Conservation (phyloP, 2,888 invertebrate genomes). For the Cepaea hortensis region DNA sequence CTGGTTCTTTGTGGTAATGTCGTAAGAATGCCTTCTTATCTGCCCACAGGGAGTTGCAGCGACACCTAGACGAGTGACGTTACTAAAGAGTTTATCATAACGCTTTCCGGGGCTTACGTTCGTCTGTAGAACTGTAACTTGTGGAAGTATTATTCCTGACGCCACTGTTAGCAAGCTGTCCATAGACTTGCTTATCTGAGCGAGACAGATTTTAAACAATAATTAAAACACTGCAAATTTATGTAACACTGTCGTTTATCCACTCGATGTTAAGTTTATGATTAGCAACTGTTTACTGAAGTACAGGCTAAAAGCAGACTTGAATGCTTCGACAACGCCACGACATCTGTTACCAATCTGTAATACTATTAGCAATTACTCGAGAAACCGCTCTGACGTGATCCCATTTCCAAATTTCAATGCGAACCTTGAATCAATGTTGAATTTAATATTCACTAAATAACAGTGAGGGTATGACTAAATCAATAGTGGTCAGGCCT, state of each 20-base stretch:
- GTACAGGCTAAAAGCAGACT: background rate
- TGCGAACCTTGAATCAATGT: background rate
- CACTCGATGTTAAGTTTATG: too few species aligned
- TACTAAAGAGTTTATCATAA: background rate
- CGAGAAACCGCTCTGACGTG: background rate
- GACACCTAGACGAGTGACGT: background rate
- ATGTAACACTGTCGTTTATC: background rate
- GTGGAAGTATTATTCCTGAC: conserved; percentile 50
- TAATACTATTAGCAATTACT: background rate
- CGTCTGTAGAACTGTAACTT: conserved; percentile 31
- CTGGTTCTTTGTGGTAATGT: conserved; percentile 16
- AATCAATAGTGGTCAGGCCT: background rate
- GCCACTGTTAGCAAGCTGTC: conserved; percentile 53
- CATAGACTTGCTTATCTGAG: conserved; percentile 52
- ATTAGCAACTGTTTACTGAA: too few species aligned
- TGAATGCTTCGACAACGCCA: background rate
- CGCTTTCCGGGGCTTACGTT: background rate
- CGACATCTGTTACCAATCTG: background rate
- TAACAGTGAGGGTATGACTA: background rate
- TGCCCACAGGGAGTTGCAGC: conserved; percentile 1
- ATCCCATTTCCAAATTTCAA: background rate
- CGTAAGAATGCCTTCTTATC: conserved; percentile 49
- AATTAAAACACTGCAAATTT: background rate
- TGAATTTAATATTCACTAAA: background rate
- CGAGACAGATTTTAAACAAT: background rate